Conservation (phyloP, 2,113 vertebrate genomes). For the Rhinoderma darwinii region DNA sequence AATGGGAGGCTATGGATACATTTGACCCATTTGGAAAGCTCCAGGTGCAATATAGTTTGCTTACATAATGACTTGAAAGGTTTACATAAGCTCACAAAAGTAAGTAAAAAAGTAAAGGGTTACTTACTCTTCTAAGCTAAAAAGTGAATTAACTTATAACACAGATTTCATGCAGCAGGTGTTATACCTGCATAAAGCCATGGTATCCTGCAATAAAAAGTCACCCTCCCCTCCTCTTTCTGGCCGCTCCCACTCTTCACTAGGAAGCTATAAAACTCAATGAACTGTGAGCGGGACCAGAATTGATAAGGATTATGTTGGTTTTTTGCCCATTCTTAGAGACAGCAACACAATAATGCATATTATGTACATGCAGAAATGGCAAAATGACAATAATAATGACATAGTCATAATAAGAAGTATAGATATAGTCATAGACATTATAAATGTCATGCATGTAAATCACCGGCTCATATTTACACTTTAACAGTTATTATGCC, state of each 20-base stretch:
- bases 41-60: neutral
- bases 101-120: neutral
- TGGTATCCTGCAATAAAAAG: constrained; percentile 54
- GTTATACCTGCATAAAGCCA: constrained; percentile 23
- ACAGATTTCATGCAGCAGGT: constrained; percentile 37
- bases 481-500: no score
- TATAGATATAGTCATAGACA: neutral
- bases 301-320: constrained; percentile 34
- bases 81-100: neutral
- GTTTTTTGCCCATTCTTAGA: neutral
- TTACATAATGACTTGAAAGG: neutral
- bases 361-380: constrained; percentile 18
- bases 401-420: neutral
- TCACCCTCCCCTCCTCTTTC: neutral
- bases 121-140: neutral
- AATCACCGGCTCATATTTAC: neutral
- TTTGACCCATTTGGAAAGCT: no score
- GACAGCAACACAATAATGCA: neutral
- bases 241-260: constrained; percentile 27
- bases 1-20: no score
- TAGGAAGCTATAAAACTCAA: constrained; percentile 45
- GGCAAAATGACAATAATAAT: constrained; percentile 9
- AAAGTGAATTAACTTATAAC: constrained; percentile 1
- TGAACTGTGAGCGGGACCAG: constrained; percentile 26
- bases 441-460: constrained; percentile 9